A percentile compares a stretch with the other conserved stretches of the same genome.
Conservation (phyloP, 2,797 vertebrate genomes). For the Melanotaenia nigrans region DNA sequence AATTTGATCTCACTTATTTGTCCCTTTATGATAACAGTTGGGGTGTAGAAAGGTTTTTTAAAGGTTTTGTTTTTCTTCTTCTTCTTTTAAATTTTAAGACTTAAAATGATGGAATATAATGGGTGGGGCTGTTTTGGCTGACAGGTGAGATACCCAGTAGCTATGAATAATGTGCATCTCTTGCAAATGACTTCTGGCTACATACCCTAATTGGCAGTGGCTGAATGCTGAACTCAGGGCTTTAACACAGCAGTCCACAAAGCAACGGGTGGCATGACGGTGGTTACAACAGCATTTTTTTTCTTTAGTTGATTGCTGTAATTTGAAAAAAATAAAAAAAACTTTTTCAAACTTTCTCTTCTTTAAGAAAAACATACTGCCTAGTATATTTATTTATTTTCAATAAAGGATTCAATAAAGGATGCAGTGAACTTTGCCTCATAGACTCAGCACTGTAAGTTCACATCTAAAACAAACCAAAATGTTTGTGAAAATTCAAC, state of each 20-base stretch:
- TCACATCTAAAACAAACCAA: not conserved
- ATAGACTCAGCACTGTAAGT: not conserved
- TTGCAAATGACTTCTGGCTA: not conserved
- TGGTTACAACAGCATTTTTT: not conserved
- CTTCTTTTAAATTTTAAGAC: not conserved
- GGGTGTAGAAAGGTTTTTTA: not conserved
- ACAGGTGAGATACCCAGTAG: not conserved
- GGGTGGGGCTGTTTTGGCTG: not conserved
- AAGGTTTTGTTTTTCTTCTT: not conserved
- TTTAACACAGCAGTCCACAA: not conserved
- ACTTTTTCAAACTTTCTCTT: not conserved
- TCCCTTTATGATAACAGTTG: not conserved
- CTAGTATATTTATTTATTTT: not conserved
- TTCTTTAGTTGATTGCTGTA: not conserved
- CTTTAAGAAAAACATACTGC: not conserved
- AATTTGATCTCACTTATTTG: not conserved
- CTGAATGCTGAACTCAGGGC: not conserved
- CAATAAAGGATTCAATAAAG: no score
- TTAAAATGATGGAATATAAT: not conserved
- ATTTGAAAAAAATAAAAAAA: not conserved
- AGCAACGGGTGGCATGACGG: not conserved
- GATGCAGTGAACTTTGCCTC: not conserved
- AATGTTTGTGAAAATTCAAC: not conserved
- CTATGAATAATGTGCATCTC: not conserved
- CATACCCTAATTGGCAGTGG: not conserved